Conservation (phyloP, 2,888 invertebrate species). For the Cryptocephalus moraei region DNA sequence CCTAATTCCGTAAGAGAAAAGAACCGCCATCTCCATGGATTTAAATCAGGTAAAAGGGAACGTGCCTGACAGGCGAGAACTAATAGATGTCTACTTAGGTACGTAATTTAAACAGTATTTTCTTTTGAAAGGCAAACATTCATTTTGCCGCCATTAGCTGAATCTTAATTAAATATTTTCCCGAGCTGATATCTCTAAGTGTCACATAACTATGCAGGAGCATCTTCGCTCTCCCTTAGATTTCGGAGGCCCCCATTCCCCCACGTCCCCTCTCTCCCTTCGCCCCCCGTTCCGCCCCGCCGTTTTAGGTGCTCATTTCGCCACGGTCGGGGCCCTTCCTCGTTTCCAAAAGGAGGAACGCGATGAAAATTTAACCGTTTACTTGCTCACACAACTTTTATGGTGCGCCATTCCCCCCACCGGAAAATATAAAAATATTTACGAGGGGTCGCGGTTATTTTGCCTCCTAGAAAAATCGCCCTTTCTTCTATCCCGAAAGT, state of each 20-base stretch:
- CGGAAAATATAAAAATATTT: too few relatives aligned
- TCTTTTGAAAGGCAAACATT: constrained; percentile 25
- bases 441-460: too few relatives aligned
- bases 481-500: too few relatives aligned
- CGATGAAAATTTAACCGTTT: too few relatives aligned
- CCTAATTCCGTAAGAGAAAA: too few relatives aligned
- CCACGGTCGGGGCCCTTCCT: background rate
- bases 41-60: background rate
- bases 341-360: background rate
- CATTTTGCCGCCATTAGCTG: constrained; percentile 33
- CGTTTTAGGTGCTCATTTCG: background rate
- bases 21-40: too few relatives aligned
- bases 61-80: background rate
- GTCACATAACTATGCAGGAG: constrained; percentile 39
- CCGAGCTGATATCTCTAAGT: constrained; percentile 39
- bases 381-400: too few relatives aligned
- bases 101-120: background rate
- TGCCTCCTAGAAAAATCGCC: too few relatives aligned
- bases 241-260: constrained; percentile 5
- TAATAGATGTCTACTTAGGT: constrained; percentile 2
- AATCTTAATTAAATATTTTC: constrained; percentile 42
- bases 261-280: constrained; percentile 6
- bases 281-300: constrained; percentile 5
- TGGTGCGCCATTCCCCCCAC: too few relatives aligned
- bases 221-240: constrained; percentile 13